Percentiles rank a stretch among this genome's conserved stretches.
phyloP scores from a whole-genome alignment of 2,888 invertebrate genomes.

The Tyria jacobaeae region DNA sequence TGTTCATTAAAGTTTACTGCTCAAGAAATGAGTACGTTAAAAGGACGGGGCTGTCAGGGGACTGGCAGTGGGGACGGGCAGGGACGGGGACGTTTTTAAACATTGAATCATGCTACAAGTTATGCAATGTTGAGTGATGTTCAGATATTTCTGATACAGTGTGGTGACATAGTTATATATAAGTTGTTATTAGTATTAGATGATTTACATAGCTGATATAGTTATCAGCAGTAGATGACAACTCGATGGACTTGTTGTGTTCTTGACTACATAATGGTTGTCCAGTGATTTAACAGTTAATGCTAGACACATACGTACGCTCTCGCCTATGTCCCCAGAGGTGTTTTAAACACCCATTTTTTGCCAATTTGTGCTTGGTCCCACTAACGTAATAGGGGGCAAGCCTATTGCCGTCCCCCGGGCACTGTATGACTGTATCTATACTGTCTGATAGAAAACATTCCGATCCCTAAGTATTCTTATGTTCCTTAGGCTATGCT shows the following conservation, averaged over 20 bases:
- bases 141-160: neutral
- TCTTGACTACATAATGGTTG: neutral
- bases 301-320: neutral
- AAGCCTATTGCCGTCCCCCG: too few species aligned
- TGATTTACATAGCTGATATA: neutral
- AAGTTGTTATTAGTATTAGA: neutral
- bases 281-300: neutral
- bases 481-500: too few species aligned
- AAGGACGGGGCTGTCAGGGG: neutral
- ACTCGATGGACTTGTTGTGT: neutral
- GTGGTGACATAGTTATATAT: neutral
- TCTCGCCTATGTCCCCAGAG: too few species aligned
- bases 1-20: neutral
- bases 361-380: too few species aligned
- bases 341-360: too few species aligned
- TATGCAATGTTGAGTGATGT: neutral
- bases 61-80: too few species aligned
- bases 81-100: neutral
- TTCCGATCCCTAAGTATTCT: too few species aligned
- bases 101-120: conserved; percentile 2
- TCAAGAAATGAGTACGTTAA: neutral
- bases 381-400: too few species aligned
- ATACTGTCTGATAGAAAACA: too few species aligned
- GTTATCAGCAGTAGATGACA: neutral
- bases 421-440: too few species aligned